Evolutionary conservation across 2,888 invertebrate genomes (phyloP), one percentile per base, ranked within the genome.

Genomic region (Gasteruption jaculator): DNA sequence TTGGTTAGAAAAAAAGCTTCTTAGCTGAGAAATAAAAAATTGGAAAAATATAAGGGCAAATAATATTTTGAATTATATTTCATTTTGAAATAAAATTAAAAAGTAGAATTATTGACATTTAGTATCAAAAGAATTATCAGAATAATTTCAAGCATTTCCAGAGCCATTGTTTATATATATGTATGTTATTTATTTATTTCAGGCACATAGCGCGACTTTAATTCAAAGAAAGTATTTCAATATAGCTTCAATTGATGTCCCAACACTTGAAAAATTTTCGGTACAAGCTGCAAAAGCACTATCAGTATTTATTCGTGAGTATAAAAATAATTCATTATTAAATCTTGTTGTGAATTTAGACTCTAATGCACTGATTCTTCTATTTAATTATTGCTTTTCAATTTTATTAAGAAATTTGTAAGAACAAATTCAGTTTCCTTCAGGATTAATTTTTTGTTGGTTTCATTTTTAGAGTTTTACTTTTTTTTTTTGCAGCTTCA

Each of bases 271-370:
- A 15, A 63, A 70, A 7, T 77, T 83, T 18, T 74, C 81, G 1
- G 65, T 63, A 3, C 71, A 73, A 37, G 80, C 84, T 8, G 76
- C 80, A 1, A 69, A 71, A 1, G 76, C 77, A 39, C 74, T 85
- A 50, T 72, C 73, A 38, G 62, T 63, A 11, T 83, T 83, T 63
- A 72, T 83, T 46, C 75, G 86, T 86, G 73, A 80, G 82, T 76
- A 58, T 26, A 11, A 22, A 38, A 25, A 29, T 22, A 12, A 31
- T 20, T 4, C 26, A 20, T 21, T 18, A 22, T 43, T 46, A 35
- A 14, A 35, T 41, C 14, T 11, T 16, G 11, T 10, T 5, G n/a
- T 20, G n/a, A n/a, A n/a, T n/a, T n/a, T n/a, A n/a, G n/a, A n/a
- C n/a, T n/a, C n/a, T n/a, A n/a, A n/a, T n/a, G n/a, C n/a, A n/a